Evolutionary conservation across 2,888 invertebrate species (phyloP), one percentile per base, ranked within the genome.

Genomic region (Cerastis rubricosa): DNA sequence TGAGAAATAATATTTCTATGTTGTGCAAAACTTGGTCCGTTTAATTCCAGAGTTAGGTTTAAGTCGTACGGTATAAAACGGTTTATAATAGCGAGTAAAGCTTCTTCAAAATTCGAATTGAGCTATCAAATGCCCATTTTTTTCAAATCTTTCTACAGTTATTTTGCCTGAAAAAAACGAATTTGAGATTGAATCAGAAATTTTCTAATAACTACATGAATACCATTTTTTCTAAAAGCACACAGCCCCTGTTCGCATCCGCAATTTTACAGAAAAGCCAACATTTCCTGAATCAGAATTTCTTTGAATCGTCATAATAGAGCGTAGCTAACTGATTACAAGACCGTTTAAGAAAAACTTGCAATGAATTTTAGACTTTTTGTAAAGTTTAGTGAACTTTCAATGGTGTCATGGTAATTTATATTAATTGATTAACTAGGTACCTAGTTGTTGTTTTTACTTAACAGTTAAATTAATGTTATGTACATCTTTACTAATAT

Each of bases 361-460:
- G 71, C 76, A 81, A 25, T 69, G 71, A 76, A 63, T 25, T 51
- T 8, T 17, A 45, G 66, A 51, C 43, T 43, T 59, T 77, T 57
- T 65, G 29, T 22, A 54, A 57, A 76, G 85, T 80, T 83, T 63
- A 63, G 11, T 81, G 68, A 81, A 71, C 77, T 83, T 25, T 47
- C 25, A n/a, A n/a, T n/a, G 54, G 1, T 19, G 6, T 57, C 47
- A 51, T 11, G 45, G 17, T 40, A 17, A 35, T 54, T 72, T 72
- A 47, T n/a, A 5, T 35, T 40, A 63, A 40, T 78, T 61, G 57
- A 40, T 54, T 78, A 70, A 35, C 19, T 61, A 47, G 5, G 29
- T 57, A 57, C 35, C 35, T 35, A 35, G 59, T 4, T 59, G 17
- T 59, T 29, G 29, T 19, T 59, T 59, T 29, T 19, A 19, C 8